Base-by-base conservation (phyloP, 2,113 vertebrate genomes). In the Tetrao urogallus region DNA sequence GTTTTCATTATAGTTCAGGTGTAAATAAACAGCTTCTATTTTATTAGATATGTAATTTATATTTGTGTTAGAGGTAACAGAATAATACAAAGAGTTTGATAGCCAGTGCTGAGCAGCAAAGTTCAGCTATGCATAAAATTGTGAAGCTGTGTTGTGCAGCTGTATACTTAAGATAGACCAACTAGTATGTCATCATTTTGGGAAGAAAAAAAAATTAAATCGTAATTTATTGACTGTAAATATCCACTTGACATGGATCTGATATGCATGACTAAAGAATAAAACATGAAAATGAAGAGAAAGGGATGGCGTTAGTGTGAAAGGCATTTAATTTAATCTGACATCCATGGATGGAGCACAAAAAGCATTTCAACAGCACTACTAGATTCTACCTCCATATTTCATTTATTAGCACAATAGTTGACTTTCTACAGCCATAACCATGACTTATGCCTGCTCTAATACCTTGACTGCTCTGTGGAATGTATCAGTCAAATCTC, bases 291-390 rank as follows among this genome's bases (percentile, higher is more conserved):
- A n/a, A 40, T 32, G 57, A 56, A 84, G 56, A 88, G 42, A 69
- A 81, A 67, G 30, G 27, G 42, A 66, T 77, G 30, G 50, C 42
- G 12, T 73, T 72, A 48, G n/a, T 47, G 4, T 72, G 47, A 95
- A 71, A 83, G 69, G 45, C 79, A 67, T 94, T 93, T 60, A 30
- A 34, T 93, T 88, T 92, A 88, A 48, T 70, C 80, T 76, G 88
- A 88, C 66, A 71, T 94, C 86, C 86, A 84, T 57, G 54, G 47
- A 60, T 94, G 30, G 66, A 95, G 83, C 50, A 70, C 57, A 63
- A 64, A 89, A 47, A 65, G 58, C 28, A 24, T 81, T 75, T 88
- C 74, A 93, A 86, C 25, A 86, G 83, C 50, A 54, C n/a, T 45
- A 50, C 73, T 77, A 73, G 75, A 73, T 82, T 16, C 54, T 88